phyloP scores from a whole-genome alignment of 2,113 vertebrate species.

The Brachypodius melanocephalos region DNA sequence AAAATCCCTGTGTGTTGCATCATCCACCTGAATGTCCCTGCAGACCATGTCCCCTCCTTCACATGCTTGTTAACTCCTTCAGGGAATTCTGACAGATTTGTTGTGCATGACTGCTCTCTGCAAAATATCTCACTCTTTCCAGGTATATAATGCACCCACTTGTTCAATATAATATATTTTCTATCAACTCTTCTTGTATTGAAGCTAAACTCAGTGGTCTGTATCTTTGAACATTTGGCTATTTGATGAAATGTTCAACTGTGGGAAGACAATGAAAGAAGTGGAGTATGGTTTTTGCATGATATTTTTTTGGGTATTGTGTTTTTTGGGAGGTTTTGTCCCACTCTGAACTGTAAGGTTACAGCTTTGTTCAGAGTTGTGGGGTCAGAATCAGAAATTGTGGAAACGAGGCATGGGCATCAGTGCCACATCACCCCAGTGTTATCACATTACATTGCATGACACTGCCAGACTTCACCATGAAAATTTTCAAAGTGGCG shows the following conservation, averaged over 20 bases:
- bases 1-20: not conserved
- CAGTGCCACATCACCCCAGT: not conserved
- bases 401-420: not conserved
- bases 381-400: not conserved
- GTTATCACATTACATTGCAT: not conserved
- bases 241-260: not conserved
- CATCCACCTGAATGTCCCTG: not conserved
- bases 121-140: not conserved
- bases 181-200: not conserved
- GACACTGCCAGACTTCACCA: not conserved
- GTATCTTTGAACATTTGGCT: not conserved
- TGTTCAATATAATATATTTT: not conserved
- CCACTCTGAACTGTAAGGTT: rapidly evolving
- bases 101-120: not conserved
- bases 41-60: not conserved
- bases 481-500: not conserved
- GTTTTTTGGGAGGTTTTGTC: not conserved
- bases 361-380: not conserved
- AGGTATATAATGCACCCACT: not conserved
- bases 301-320: not conserved
- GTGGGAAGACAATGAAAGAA: not conserved
- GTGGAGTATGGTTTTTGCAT: not conserved
- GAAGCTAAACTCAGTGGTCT: not conserved
- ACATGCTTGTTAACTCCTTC: not conserved
- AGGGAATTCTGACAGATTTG: not conserved